Evolutionary conservation across 2,113 vertebrate species (phyloP).

Genomic region (Potamarius usumacintae): DNA sequence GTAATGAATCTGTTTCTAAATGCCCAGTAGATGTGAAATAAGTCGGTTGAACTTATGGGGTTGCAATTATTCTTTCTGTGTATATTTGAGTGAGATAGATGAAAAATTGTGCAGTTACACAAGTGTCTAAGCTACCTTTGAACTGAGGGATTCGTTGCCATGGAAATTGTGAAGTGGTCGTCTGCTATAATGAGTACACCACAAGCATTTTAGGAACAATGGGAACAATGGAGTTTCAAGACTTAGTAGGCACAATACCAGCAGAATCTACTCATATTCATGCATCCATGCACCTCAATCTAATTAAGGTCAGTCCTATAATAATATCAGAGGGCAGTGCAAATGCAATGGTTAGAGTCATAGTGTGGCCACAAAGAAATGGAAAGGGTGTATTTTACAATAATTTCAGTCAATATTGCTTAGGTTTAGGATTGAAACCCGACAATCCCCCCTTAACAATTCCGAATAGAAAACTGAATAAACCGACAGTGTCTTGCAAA

Average conservation of each 20-base stretch:
- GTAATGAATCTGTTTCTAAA: background rate
- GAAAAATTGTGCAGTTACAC: conserved; percentile 31
- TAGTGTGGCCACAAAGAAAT: background rate
- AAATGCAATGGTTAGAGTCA: background rate
- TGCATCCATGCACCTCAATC: background rate
- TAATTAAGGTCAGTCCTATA: conserved; percentile 14
- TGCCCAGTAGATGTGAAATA: background rate
- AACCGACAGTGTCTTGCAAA: background rate
- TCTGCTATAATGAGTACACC: conserved; percentile 28
- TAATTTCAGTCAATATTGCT: background rate
- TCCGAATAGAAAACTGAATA: background rate
- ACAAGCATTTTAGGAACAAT: conserved; percentile 12
- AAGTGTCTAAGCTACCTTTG: conserved; percentile 41
- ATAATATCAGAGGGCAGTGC: background rate
- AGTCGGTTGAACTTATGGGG: background rate
- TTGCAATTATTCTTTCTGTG: background rate
- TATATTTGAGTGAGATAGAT: background rate
- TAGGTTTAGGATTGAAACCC: background rate
- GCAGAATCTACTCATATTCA: background rate
- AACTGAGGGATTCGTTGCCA: conserved; percentile 49
- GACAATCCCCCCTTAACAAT: background rate
- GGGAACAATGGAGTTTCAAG: conserved; percentile 16
- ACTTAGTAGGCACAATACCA: conserved; percentile 20
- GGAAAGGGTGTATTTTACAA: background rate
- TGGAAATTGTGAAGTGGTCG: conserved; percentile 45